A percentile compares a stretch with the other conserved stretches of the same genome.
Evolutionary conservation across 2,797 vertebrate genomes (phyloP).

Genomic region (Prunella strophiata): DNA sequence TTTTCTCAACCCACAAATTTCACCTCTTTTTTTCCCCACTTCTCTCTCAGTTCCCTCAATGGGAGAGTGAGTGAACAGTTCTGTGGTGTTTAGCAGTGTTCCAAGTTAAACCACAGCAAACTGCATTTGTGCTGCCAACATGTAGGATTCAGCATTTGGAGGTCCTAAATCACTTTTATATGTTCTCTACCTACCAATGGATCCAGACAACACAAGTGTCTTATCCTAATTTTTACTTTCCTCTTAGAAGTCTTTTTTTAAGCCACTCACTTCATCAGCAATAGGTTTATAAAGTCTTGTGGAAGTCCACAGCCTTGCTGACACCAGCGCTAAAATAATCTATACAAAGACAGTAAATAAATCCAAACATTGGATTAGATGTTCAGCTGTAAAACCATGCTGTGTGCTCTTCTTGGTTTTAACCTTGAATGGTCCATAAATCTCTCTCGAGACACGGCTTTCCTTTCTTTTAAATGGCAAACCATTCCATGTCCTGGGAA

Average conservation of each 20-base stretch:
- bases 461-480: background rate
- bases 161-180: background rate
- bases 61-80: background rate
- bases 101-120: background rate
- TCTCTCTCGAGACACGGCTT: background rate
- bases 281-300: background rate
- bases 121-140: background rate
- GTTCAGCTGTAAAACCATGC: background rate
- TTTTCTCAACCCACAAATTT: background rate
- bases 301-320: background rate
- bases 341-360: conserved; percentile 19
- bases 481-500: background rate
- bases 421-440: background rate
- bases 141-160: background rate
- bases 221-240: background rate
- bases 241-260: background rate
- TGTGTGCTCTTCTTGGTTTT: background rate
- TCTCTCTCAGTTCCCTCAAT: background rate
- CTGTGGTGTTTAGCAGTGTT: background rate
- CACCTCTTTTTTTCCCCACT: background rate
- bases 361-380: background rate
- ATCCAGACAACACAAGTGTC: background rate
- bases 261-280: background rate
- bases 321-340: background rate
- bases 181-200: background rate